Evolutionary conservation across 2,888 invertebrate species (phyloP).

Genomic region (Brassicogethes aeneus): DNA sequence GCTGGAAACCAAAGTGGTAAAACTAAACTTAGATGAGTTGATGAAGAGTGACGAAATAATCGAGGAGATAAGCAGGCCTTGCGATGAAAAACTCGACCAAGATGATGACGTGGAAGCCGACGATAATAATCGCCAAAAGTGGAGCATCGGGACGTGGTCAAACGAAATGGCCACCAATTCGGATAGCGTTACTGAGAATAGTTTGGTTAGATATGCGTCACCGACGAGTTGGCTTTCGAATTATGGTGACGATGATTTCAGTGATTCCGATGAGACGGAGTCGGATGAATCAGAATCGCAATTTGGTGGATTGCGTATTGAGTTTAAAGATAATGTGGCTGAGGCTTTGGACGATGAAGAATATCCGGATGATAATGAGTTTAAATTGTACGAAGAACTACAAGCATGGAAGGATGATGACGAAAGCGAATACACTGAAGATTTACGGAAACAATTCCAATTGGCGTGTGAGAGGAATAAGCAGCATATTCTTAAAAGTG

Average conservation of each 20-base stretch:
- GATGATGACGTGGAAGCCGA: constrained; percentile 26
- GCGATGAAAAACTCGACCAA: constrained; percentile 25
- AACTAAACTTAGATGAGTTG: constrained; percentile 10
- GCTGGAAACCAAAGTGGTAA: constrained; percentile 23
- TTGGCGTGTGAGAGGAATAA: constrained; percentile 36
- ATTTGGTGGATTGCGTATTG: constrained; percentile 60
- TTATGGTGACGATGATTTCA: constrained; percentile 42
- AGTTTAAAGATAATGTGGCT: constrained; percentile 77
- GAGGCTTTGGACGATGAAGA: constrained; percentile 63
- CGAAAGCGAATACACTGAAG: constrained; percentile 34
- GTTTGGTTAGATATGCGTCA: constrained; percentile 46
- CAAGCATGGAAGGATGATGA: constrained; percentile 34
- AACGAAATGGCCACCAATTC: constrained; percentile 71
- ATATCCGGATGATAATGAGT: constrained; percentile 33
- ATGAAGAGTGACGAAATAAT: constrained; percentile 13
- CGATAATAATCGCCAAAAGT: constrained; percentile 25
- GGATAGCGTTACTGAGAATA: constrained; percentile 40
- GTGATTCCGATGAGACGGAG: constrained; percentile 44
- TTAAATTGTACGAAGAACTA: constrained; percentile 26
- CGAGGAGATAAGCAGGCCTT: constrained; percentile 14
- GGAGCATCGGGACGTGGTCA: constrained; percentile 63
- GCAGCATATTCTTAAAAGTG: constrained; percentile 32
- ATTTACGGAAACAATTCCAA: constrained; percentile 43
- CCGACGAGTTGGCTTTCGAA: constrained; percentile 42
- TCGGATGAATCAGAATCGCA: constrained; percentile 43